These are phyloP conservation scores for Micoletzkya japonica DNA, from an alignment of 2,888 invertebrate species.

Conservation along the genomic window DNA sequence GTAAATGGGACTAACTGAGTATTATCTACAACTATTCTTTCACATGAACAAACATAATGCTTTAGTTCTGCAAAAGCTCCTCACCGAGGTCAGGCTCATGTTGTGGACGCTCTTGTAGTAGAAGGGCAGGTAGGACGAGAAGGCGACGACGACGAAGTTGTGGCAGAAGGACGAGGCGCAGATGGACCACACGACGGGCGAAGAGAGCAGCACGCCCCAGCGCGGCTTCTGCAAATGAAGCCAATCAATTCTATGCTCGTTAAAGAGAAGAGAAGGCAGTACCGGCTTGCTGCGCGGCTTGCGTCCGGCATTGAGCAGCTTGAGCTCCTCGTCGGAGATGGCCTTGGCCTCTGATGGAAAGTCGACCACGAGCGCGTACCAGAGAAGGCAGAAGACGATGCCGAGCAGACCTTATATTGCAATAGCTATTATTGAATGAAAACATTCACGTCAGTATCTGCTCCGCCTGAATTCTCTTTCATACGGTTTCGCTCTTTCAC, in stretches of 20 bases:
- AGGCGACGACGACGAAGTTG: conserved; percentile 62
- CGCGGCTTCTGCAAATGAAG: conserved; percentile 34
- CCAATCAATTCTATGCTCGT: too few relatives aligned
- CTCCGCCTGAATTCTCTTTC: too few relatives aligned
- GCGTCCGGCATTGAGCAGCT: too few relatives aligned
- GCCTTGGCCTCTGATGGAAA: conserved; percentile 43
- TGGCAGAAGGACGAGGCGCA: conserved; percentile 59
- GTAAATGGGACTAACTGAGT: too few relatives aligned
- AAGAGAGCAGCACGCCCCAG: conserved; percentile 50
- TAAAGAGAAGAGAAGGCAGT: too few relatives aligned
- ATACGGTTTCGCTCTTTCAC: too few relatives aligned
- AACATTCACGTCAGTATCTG: too few relatives aligned
- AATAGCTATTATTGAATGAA: not conserved
- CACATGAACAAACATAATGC: too few relatives aligned
- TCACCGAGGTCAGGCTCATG: conserved; percentile 57
- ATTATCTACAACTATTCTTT: too few relatives aligned
- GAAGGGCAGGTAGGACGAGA: conserved; percentile 59
- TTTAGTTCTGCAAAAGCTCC: too few relatives aligned
- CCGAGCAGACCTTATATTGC: conserved; percentile 45
- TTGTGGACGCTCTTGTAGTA: conserved; percentile 60
- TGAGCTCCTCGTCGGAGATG: conserved; percentile 50
- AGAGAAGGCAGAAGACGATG: conserved; percentile 49
- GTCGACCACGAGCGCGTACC: conserved; percentile 51
- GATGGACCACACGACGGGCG: conserved; percentile 59
- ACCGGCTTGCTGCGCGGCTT: too few relatives aligned